Evolutionary conservation across 2,797 vertebrate genomes (phyloP).

Genomic region (Cygnus olor): DNA sequence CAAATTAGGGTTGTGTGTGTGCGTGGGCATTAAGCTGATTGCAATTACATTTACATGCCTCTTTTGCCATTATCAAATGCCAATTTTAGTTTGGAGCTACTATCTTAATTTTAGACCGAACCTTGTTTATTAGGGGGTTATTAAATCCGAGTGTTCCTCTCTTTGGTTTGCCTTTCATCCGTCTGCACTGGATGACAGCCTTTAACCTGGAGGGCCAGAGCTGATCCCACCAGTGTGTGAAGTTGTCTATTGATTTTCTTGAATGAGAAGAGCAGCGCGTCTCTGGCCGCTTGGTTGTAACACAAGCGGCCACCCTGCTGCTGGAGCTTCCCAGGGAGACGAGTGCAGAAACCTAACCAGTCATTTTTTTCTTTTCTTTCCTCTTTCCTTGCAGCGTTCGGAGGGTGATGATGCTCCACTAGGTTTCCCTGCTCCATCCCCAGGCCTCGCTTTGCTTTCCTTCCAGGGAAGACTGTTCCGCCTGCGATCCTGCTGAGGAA

Average conservation of each 20-base stretch:
- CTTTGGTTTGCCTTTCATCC: constrained; percentile 72
- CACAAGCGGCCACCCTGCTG: constrained; percentile 67
- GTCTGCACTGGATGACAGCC: constrained; percentile 69
- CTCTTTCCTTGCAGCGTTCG: constrained; percentile 71
- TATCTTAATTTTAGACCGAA: constrained; percentile 59
- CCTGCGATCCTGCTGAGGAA: constrained; percentile 69
- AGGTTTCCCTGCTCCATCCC: constrained; percentile 65
- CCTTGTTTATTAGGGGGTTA: constrained; percentile 62
- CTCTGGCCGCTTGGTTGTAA: constrained; percentile 62
- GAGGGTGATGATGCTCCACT: constrained; percentile 78
- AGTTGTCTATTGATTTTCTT: constrained; percentile 81
- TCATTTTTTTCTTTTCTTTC: constrained; percentile 68
- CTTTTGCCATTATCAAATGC: constrained; percentile 7
- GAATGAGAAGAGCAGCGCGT: constrained; percentile 72
- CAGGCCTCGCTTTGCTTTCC: constrained; percentile 69
- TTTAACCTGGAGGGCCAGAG: constrained; percentile 78
- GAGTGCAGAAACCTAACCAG: constrained; percentile 48
- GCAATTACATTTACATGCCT: not conserved
- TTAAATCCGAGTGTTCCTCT: constrained; percentile 33
- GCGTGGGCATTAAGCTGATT: not conserved
- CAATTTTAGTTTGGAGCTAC: constrained; percentile 11
- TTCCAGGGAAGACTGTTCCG: constrained; percentile 74
- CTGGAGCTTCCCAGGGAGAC: not conserved
- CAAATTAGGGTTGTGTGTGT: not conserved
- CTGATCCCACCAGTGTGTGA: constrained; percentile 74